A percentile compares a stretch with the other conserved stretches of the same genome.
These are phyloP conservation scores for Cyclina sinensis DNA, from an alignment of 1,140 invertebrate genomes.

Conservation along the genomic window DNA sequence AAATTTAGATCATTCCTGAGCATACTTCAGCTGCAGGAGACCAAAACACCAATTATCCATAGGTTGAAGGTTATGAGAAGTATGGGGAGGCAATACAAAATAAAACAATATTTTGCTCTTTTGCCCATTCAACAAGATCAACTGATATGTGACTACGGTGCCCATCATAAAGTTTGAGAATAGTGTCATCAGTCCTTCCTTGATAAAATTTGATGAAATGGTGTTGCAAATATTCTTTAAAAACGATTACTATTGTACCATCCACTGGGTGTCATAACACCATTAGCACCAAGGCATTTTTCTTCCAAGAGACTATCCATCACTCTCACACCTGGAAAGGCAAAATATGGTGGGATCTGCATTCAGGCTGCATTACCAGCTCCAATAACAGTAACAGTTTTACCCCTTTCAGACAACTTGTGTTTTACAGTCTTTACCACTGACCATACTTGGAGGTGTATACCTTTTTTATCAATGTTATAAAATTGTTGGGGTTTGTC, in stretches of 20 bases:
- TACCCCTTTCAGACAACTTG: slow-evolving; percentile 1
- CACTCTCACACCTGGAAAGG: neutral
- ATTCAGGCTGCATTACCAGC: slow-evolving; percentile 12
- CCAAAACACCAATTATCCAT: neutral
- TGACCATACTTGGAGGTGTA: neutral
- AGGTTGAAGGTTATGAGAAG: neutral
- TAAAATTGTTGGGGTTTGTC: neutral
- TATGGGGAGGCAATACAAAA: neutral
- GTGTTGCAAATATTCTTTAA: slow-evolving; percentile 35
- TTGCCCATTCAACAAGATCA: slow-evolving; percentile 28
- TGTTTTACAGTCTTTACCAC: neutral
- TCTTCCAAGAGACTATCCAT: neutral
- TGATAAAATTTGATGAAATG: neutral
- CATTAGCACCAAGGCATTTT: neutral
- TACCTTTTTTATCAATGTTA: slow-evolving; percentile 21
- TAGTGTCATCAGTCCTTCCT: too few relatives aligned
- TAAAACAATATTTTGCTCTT: slow-evolving; percentile 17
- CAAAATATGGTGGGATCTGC: slow-evolving; percentile 14
- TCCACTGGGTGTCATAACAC: too few relatives aligned
- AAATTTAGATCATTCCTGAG: slow-evolving; percentile 22
- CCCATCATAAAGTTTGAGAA: neutral
- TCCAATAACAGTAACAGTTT: slow-evolving; percentile 20
- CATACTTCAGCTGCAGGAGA: slow-evolving; percentile 16
- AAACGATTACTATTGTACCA: slow-evolving; percentile 17
- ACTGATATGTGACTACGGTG: slow-evolving; percentile 19